These are phyloP conservation scores for Halichoerus grypus DNA, from an alignment of 2,113 vertebrate species.

Conservation along the genomic window DNA sequence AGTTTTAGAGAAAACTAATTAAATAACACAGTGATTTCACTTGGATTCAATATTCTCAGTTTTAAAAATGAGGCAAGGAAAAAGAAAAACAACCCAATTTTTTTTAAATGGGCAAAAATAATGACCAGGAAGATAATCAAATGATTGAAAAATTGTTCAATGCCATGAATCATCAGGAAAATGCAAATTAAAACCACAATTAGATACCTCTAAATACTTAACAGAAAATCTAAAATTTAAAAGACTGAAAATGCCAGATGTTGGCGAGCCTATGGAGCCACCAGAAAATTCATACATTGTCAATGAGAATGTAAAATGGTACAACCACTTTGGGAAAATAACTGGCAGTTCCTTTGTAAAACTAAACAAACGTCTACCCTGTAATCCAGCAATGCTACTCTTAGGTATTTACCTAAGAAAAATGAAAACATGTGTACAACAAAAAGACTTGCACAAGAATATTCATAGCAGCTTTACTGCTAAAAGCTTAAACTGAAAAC, in stretches of 20 bases:
- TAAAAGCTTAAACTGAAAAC: not conserved
- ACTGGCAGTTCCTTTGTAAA: not conserved
- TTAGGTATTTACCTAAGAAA: slow-evolving; percentile 7
- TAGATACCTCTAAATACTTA: not conserved
- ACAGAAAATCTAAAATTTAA: not conserved
- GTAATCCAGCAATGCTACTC: not conserved
- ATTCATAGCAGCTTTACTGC: not conserved
- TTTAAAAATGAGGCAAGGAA: not conserved
- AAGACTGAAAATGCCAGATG: not conserved
- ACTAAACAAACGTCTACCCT: not conserved
- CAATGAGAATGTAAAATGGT: not conserved
- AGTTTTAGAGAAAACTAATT: not conserved
- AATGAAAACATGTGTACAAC: not conserved
- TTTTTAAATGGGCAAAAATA: not conserved
- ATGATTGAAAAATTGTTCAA: not conserved
- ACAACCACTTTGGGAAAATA: not conserved
- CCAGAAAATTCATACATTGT: not conserved
- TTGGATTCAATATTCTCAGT: slow-evolving; percentile 22
- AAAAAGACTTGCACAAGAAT: not conserved
- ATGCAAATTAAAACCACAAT: slow-evolving; percentile 18
- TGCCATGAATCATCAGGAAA: slow-evolving; percentile 24
- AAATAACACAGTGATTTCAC: slow-evolving; percentile 2
- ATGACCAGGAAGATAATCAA: not conserved
- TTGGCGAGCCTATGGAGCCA: not conserved
- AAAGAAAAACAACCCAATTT: not conserved